phyloP scores from a whole-genome alignment of 2,113 vertebrate species.

The Actenoides hombroni region DNA sequence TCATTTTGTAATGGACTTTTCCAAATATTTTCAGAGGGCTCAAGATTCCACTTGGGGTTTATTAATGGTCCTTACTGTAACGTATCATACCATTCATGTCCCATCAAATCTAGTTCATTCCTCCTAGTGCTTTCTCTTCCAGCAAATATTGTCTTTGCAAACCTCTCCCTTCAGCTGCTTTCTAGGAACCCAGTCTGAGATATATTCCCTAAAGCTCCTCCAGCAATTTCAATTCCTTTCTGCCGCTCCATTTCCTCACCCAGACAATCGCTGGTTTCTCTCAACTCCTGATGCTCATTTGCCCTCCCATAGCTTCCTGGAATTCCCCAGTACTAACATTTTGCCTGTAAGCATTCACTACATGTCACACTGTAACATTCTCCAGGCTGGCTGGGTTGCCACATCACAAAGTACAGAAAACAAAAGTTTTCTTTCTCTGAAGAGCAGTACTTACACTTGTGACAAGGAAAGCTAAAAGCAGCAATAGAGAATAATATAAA shows the following conservation, averaged over 20 bases:
- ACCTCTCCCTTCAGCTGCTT: neutral
- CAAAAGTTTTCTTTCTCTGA: neutral
- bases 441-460: neutral
- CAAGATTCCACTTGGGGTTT: neutral
- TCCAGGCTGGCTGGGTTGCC: neutral
- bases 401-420: neutral
- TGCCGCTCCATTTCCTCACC: neutral
- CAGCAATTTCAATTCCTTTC: neutral
- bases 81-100: neutral
- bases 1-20: neutral
- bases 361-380: neutral
- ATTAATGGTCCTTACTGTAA: neutral
- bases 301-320: fast-evolving
- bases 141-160: neutral
- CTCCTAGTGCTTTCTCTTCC: neutral
- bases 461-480: neutral
- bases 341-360: neutral
- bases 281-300: neutral
- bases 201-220: neutral
- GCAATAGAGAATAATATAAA: neutral
- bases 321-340: neutral
- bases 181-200: neutral
- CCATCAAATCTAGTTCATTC: neutral
- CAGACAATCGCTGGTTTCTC: neutral
- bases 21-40: neutral